These are phyloP conservation scores for Tyto alba DNA, from an alignment of 2,113 vertebrate species.

Conservation along the genomic window DNA sequence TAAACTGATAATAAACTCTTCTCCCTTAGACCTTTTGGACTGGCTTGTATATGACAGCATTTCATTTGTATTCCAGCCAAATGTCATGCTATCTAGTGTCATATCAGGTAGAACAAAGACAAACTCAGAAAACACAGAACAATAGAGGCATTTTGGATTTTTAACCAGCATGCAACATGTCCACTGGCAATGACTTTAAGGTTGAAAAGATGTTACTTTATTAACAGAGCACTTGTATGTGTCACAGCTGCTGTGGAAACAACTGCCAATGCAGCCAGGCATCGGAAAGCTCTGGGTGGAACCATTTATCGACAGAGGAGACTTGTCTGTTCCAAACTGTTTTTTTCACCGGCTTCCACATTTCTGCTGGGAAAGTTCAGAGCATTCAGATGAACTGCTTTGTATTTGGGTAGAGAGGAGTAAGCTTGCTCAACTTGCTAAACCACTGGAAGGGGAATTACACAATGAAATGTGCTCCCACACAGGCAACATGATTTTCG, in stretches of 20 bases:
- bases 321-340: neutral
- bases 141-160: neutral
- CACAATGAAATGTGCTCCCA: neutral
- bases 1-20: neutral
- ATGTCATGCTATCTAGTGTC: neutral
- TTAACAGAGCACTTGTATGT: neutral
- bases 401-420: neutral
- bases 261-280: neutral
- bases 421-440: neutral
- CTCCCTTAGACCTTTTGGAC: neutral
- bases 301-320: neutral
- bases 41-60: neutral
- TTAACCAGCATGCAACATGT: neutral
- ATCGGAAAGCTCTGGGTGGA: neutral
- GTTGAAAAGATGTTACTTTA: neutral
- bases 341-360: neutral
- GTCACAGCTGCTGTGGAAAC: neutral
- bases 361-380: neutral
- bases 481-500: fast-evolving
- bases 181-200: neutral
- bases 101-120: neutral
- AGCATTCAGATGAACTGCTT: neutral
- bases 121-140: neutral
- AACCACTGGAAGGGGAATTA: neutral
- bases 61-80: neutral